Evolutionary conservation across 1,140 invertebrate genomes (phyloP).

Genomic region (Eurosta solidaginis): DNA sequence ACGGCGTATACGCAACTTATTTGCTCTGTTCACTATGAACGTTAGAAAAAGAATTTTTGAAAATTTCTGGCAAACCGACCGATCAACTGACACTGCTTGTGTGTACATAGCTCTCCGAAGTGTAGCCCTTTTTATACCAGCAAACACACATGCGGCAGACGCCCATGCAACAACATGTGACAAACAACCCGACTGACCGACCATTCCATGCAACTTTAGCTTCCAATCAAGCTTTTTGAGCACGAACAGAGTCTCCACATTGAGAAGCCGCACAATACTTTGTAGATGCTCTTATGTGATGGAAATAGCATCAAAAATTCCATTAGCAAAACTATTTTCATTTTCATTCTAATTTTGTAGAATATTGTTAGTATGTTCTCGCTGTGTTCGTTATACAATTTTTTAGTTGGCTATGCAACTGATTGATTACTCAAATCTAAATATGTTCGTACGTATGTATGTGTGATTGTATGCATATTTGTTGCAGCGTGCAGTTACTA

Average conservation of each 20-base stretch:
- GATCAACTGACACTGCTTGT: constrained; percentile 4
- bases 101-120: neutral
- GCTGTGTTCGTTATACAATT: constrained; percentile 27
- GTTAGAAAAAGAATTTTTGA: no score
- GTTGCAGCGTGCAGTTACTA: neutral
- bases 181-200: neutral
- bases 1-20: constrained; percentile 27
- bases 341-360: constrained; percentile 7
- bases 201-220: no score
- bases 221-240: neutral
- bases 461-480: no score
- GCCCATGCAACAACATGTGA: neutral
- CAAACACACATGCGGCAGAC: neutral
- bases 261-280: neutral
- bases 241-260: constrained; percentile 6
- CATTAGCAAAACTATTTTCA: no score
- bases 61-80: neutral
- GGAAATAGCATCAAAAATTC: constrained; percentile 5
- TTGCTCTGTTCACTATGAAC: neutral
- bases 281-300: no score
- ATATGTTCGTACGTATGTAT: no score
- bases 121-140: constrained; percentile 1
- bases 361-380: no score
- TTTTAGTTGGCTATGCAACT: neutral
- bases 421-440: constrained; percentile 28